These are phyloP conservation scores for Bombyx mori DNA, from an alignment of 1,140 invertebrate genomes.

Conservation along the genomic window DNA sequence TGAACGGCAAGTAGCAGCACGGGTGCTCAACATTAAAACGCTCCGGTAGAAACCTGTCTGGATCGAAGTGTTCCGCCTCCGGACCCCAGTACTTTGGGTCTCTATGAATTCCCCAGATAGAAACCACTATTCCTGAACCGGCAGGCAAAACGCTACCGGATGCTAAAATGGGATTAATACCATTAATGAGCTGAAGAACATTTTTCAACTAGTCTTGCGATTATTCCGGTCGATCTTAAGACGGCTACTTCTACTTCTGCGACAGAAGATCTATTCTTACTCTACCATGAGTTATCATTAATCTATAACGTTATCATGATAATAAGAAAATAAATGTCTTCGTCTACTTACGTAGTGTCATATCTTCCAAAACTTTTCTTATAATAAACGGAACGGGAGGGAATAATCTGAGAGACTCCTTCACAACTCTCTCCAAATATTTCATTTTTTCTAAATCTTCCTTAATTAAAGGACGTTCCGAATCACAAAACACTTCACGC, in stretches of 20 bases:
- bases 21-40: constrained; percentile 58
- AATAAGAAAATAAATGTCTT: constrained; percentile 3
- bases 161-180: constrained; percentile 19
- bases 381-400: constrained; percentile 73
- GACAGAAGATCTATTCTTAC: no score
- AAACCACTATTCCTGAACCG: constrained; percentile 35
- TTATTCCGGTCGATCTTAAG: not conserved
- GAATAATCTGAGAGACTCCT: constrained; percentile 78
- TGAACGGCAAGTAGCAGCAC: constrained; percentile 75
- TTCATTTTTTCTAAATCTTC: constrained; percentile 69
- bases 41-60: constrained; percentile 77
- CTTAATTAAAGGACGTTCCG: constrained; percentile 35
- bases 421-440: constrained; percentile 81
- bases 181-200: not conserved
- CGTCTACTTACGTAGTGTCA: constrained; percentile 43
- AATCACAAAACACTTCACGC: constrained; percentile 34
- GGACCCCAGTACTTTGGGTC: constrained; percentile 70
- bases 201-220: not conserved
- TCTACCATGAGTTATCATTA: not conserved
- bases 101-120: constrained; percentile 62
- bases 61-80: constrained; percentile 78
- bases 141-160: constrained; percentile 38
- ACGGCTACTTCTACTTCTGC: not conserved
- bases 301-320: not conserved
- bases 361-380: constrained; percentile 45